Conservation (phyloP, 2,797 vertebrate genomes). For the Mormyrops attenuatus region DNA sequence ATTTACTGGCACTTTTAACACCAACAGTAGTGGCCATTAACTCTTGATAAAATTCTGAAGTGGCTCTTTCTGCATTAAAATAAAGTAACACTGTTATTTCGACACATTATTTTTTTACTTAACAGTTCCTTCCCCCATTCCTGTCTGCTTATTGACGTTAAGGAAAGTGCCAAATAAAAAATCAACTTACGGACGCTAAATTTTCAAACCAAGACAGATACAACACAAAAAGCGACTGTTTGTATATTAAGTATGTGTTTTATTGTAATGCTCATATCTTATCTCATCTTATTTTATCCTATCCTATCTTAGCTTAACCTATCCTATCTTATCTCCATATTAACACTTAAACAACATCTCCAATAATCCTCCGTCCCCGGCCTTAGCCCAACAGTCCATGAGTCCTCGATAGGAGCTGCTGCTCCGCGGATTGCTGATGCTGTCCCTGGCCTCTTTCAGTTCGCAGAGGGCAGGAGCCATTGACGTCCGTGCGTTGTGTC, state of each 20-base stretch:
- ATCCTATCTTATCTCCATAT: neutral
- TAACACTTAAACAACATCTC: neutral
- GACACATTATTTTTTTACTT: neutral
- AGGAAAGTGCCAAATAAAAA: neutral
- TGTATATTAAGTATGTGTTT: neutral
- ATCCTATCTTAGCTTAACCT: neutral
- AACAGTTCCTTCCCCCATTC: neutral
- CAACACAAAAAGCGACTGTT: neutral
- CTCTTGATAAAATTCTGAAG: neutral
- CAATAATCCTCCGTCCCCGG: neutral
- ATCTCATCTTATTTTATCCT: neutral
- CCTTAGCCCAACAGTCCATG: neutral
- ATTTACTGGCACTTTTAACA: neutral
- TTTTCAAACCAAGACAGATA: neutral
- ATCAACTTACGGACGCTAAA: neutral
- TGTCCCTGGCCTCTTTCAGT: neutral
- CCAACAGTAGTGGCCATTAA: neutral
- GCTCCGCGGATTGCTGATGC: neutral
- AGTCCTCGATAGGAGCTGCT: neutral
- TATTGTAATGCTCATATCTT: neutral
- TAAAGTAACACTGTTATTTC: neutral
- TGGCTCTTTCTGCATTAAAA: neutral
- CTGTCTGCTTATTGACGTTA: neutral
- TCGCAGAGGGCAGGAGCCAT: neutral
- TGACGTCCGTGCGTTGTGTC: neutral